Base-by-base conservation (phyloP, 2,888 invertebrate species). In the Archips crataeganus region DNA sequence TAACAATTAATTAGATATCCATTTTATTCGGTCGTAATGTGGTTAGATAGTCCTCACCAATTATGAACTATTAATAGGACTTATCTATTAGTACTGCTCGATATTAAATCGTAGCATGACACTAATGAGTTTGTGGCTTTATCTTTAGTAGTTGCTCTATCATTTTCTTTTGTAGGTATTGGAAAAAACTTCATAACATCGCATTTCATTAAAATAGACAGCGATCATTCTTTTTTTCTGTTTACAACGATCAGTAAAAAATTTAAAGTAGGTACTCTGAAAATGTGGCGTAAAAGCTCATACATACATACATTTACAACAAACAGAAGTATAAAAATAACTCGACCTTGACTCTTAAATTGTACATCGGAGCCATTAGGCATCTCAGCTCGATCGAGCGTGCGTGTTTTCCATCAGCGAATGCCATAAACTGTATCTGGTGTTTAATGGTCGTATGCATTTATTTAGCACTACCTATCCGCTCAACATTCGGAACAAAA, bases 391-490 rank as follows among this genome's bases (percentile, higher is more conserved):
- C 51, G 64, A 36, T 10, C 51, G 64, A 36, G 64, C 60, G 34
- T 69, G 64, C 60, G 34, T 69, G 68, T 64, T 73, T 64, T 64
- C 64, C 54, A 70, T 65, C 64, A 65, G 51, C 51, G 42, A 49
- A 60, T 69, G 73, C 69, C 74, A 70, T 74, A 70, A 70, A 74
- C 63, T 65, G 74, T 70, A 70, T 74, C 74, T 69, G 64, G 69
- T 61, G 65, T 74, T 74, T 74, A 74, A 74, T 70, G 65, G 69
- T 11, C 63, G 63, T 39, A 51, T 69, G 60, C 39, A 51, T 49
- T 39, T 36, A 51, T 49, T 39, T 36, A 65, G 64, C 49, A 64
- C 34, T 36, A 32, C 45, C 63, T 47, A 47, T 49, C n/a, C n/a
- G 15, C 23, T 32, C 51, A 36, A 65, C 15, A 47, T 51, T 65